Conservation (phyloP, 2,888 invertebrate species). For the Sympetrum striolatum region DNA sequence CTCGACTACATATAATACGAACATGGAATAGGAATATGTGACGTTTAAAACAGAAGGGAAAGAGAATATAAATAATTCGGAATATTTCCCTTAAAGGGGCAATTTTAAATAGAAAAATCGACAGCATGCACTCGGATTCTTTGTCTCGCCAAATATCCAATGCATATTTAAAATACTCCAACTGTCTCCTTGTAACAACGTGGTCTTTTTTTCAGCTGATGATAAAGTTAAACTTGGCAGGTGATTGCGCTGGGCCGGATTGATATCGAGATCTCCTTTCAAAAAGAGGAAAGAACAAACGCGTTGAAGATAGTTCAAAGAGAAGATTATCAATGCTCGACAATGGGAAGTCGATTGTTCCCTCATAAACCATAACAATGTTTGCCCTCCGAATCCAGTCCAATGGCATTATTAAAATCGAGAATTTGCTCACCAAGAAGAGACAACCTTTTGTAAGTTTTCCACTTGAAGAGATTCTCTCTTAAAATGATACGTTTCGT, state of each 20-base stretch:
- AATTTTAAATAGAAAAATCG: no score
- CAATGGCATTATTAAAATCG: slow-evolving; percentile 20
- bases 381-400: neutral
- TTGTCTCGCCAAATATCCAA: neutral
- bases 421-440: neutral
- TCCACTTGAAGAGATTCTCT: no score
- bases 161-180: neutral
- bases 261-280: neutral
- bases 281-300: neutral
- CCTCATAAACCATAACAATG: neutral
- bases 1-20: no score
- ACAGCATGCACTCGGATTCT: no score
- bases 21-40: no score
- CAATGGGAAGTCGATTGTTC: neutral
- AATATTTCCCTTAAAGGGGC: no score
- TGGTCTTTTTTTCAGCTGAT: neutral
- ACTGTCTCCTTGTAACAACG: neutral
- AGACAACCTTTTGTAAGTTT: no score
- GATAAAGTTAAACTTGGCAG: neutral
- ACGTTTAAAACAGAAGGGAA: no score
- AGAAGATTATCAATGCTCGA: slow-evolving; percentile 29
- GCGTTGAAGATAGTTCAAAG: neutral
- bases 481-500: no score
- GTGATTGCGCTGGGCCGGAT: neutral
- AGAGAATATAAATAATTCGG: no score